A percentile compares a stretch with the other conserved stretches of the same genome.
These are phyloP conservation scores for Protobothrops mucrosquamatus DNA, from an alignment of 2,113 vertebrate species.

Conservation along the genomic window DNA sequence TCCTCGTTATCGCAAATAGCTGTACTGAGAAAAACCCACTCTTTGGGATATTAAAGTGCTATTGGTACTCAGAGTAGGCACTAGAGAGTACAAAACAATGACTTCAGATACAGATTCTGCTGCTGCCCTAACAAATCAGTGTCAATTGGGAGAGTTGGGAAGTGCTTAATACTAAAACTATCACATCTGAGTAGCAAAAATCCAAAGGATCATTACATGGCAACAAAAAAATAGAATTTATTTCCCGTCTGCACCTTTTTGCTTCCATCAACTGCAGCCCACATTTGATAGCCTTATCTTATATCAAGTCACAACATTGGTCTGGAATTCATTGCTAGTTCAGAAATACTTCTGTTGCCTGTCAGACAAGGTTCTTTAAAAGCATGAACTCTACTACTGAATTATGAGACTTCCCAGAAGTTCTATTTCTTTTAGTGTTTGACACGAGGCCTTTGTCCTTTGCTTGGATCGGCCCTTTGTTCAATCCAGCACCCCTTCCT, in stretches of 20 bases:
- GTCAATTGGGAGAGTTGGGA: not conserved
- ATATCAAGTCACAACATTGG: not conserved
- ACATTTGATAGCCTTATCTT: not conserved
- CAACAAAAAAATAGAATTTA: not conserved
- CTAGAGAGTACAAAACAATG: not conserved
- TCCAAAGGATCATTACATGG: not conserved
- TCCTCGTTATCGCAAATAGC: not conserved
- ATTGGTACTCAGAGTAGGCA: not conserved
- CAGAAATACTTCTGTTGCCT: not conserved
- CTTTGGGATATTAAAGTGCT: not conserved
- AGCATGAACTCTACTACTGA: not conserved
- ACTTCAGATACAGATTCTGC: not conserved
- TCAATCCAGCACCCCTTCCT: not conserved
- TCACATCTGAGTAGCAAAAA: not conserved
- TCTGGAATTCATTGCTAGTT: no score
- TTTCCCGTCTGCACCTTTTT: not conserved
- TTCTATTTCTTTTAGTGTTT: not conserved
- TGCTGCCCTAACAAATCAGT: not conserved
- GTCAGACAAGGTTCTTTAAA: no score
- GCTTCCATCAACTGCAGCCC: not conserved
- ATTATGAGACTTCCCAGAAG: not conserved
- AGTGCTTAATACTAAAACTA: not conserved
- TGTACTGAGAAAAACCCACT: not conserved
- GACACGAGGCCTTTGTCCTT: not conserved
- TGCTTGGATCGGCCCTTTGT: not conserved